phyloP scores from a whole-genome alignment of 2,888 invertebrate species.

The Cephus rjabovi region DNA sequence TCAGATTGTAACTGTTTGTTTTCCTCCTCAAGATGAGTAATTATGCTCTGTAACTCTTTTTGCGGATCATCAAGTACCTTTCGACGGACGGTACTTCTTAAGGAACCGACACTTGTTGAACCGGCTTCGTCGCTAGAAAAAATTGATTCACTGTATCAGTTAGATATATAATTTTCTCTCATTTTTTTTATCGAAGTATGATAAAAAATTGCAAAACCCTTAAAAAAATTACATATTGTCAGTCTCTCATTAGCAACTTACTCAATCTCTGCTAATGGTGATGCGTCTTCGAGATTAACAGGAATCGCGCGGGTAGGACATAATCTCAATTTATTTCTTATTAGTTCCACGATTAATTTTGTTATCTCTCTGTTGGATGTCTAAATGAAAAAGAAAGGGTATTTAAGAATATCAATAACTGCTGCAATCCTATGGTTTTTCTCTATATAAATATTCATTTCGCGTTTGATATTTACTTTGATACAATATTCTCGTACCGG shows the following conservation, averaged over 20 bases:
- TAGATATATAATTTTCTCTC: neutral
- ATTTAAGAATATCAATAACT: neutral
- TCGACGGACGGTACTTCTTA: conserved; percentile 54
- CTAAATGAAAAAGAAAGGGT: conserved; percentile 37
- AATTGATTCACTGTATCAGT: conserved; percentile 32
- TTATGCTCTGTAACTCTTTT: conserved; percentile 77
- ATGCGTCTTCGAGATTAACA: conserved; percentile 47
- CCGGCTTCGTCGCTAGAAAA: conserved; percentile 47
- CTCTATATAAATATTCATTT: neutral
- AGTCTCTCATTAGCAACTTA: conserved; percentile 27
- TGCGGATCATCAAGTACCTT: conserved; percentile 69
- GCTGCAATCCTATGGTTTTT: neutral
- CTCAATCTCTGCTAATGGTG: conserved; percentile 39
- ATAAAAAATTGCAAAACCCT: neutral
- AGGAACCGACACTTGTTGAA: conserved; percentile 49
- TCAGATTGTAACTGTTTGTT: conserved; percentile 68
- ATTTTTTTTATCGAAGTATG: neutral
- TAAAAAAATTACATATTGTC: neutral
- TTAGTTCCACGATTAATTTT: conserved; percentile 58
- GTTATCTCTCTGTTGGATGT: conserved; percentile 59
- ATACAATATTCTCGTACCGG: conserved; percentile 75
- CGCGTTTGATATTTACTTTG: conserved; percentile 56
- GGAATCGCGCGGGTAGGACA: conserved; percentile 53
- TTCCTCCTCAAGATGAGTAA: conserved; percentile 77
- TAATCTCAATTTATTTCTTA: conserved; percentile 60